Conservation (phyloP, 2,797 vertebrate species). For the Hapalemur alaotrensis region DNA sequence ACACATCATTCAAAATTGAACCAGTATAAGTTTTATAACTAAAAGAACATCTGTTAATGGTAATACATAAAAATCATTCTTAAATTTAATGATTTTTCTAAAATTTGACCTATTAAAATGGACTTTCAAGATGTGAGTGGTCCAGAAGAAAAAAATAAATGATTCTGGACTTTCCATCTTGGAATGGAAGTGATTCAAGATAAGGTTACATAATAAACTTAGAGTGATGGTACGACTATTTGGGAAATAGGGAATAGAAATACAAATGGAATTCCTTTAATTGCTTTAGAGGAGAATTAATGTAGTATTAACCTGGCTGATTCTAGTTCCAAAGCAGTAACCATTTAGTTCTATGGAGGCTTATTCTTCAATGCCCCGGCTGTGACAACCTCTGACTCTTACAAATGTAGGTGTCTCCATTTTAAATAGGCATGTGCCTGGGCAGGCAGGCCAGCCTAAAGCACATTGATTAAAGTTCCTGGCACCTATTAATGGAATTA, state of each 20-base stretch:
- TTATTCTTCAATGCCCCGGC: background rate
- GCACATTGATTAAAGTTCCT: conserved; percentile 55
- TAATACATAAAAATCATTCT: background rate
- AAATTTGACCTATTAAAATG: background rate
- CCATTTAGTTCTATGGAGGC: background rate
- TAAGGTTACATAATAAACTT: background rate
- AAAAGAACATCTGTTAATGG: background rate
- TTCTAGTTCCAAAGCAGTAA: background rate
- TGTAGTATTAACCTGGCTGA: background rate
- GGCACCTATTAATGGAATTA: conserved; percentile 56
- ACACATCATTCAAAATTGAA: background rate
- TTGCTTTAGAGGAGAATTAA: background rate
- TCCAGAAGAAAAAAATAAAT: background rate
- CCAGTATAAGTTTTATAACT: background rate
- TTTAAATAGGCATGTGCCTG: background rate
- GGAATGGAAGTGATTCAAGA: background rate
- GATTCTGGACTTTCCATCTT: background rate
- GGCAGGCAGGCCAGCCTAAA: background rate
- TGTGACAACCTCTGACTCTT: conserved; percentile 39
- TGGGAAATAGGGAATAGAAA: background rate
- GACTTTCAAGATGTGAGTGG: background rate
- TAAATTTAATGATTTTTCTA: background rate
- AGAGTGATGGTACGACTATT: background rate
- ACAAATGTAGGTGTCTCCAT: conserved; percentile 15
- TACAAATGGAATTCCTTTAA: background rate